Base-by-base conservation (phyloP, 2,797 vertebrate genomes). In the Orestias chungarensis region DNA sequence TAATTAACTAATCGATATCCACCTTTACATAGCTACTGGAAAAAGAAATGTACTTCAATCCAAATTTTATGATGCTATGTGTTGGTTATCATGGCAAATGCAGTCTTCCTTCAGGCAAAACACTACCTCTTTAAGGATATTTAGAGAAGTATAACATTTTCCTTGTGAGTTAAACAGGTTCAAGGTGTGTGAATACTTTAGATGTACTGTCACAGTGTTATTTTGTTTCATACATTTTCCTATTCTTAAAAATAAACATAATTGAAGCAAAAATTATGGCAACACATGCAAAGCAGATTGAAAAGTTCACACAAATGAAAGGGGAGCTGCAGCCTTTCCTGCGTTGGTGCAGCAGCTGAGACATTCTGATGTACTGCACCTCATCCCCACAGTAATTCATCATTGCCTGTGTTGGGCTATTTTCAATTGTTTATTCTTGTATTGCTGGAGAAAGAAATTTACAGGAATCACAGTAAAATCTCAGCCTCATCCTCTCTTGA, bases 381-480 rank as follows among this genome's bases (percentile, higher is more conserved):
- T 73, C 74, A 74, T 86, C 84, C 79, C 84, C 55, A 71, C 73
- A 71, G 87, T 86, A 74, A 93, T 95, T 87, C 86, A 94, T 94
- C 93, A 94, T 71, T 68, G 78, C 79, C 71, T 70, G 72, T 75
- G 74, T 77, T 81, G 68, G 87, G 84, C 86, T 89, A 82, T 86
- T 92, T 93, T 74, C 88, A 90, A 87, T 91, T 86, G 88, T 91
- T 94, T 93, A 87, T 90, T 78, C 89, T 88, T 86, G 85, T 82
- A 86, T 72, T 83, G 79, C 52, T 71, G 81, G 75, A 82, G 84
- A 78, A 66, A 89, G 79, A 88, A 84, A 89, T 90, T 93, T 88
- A 80, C 82, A 84, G 78, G 77, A 92, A 88, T 82, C 82, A 77
- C 76, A 85, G 87, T 35, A 90, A 90, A 92, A 90, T 85, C 81